A percentile compares a stretch with the other conserved stretches of the same genome.
Evolutionary conservation across 2,797 vertebrate species (phyloP).

Genomic region (Fringilla coelebs): DNA sequence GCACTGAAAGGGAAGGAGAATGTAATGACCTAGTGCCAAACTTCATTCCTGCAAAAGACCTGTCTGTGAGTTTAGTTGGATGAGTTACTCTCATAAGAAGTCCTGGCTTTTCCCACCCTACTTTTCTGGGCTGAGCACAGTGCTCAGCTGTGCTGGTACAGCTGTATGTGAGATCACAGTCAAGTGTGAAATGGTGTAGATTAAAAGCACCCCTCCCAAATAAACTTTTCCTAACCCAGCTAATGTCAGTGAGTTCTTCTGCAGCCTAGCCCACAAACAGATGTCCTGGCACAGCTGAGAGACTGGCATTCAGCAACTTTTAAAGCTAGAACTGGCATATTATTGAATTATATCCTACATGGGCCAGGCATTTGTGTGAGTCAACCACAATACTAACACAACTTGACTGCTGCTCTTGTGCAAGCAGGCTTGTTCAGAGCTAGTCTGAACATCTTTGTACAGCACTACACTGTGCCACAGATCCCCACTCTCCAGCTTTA

Average conservation of each 20-base stretch:
- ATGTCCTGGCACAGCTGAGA: slow-evolving; percentile 49
- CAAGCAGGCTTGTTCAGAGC: neutral
- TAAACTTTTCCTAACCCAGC: slow-evolving; percentile 41
- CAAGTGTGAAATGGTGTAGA: neutral
- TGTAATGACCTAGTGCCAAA: neutral
- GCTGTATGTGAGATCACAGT: slow-evolving; percentile 62
- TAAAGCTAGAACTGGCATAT: slow-evolving; percentile 39
- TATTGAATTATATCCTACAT: slow-evolving; percentile 5
- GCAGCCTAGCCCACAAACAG: slow-evolving; percentile 50
- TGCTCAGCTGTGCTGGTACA: slow-evolving; percentile 42
- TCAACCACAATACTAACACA: slow-evolving; percentile 27
- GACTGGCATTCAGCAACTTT: slow-evolving; percentile 13
- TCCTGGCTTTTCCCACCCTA: neutral
- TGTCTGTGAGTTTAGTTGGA: neutral
- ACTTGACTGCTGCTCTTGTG: slow-evolving; percentile 8
- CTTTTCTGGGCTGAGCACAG: slow-evolving; percentile 13
- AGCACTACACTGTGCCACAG: neutral
- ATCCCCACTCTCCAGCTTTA: neutral
- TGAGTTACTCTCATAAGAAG: neutral
- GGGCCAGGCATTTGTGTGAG: slow-evolving; percentile 13
- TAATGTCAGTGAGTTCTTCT: slow-evolving; percentile 33
- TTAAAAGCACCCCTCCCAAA: slow-evolving; percentile 39
- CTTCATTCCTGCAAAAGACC: neutral
- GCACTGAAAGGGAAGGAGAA: neutral
- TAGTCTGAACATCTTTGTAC: neutral